phyloP scores from a whole-genome alignment of 2,888 invertebrate genomes.

The Hirtodrosophila cameraria region DNA sequence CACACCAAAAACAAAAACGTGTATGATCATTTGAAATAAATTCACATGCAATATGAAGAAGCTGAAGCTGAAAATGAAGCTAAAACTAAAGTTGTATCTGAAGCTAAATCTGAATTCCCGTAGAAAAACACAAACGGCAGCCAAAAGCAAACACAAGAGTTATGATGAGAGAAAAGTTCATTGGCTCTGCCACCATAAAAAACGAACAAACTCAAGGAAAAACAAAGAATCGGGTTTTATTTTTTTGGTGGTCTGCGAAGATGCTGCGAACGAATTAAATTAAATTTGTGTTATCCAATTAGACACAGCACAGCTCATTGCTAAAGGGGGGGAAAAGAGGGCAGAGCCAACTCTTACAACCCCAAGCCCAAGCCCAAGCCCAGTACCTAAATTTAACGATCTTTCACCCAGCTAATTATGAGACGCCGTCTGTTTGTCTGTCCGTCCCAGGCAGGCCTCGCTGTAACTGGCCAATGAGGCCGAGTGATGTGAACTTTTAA shows the following conservation, averaged over 20 bases:
- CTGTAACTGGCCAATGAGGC: slow-evolving; percentile 30
- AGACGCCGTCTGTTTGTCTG: slow-evolving; percentile 31
- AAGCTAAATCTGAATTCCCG: slow-evolving; percentile 27
- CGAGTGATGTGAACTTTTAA: slow-evolving; percentile 63
- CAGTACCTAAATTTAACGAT: slow-evolving; percentile 54
- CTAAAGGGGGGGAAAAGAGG: slow-evolving; percentile 3
- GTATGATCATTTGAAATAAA: slow-evolving; percentile 55
- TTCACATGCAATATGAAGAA: slow-evolving; percentile 67
- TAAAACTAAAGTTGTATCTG: too few relatives aligned
- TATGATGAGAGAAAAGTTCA: slow-evolving; percentile 65
- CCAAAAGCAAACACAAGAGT: slow-evolving; percentile 20
- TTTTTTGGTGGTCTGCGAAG: slow-evolving; percentile 43
- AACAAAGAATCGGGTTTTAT: slow-evolving; percentile 32
- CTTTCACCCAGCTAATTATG: slow-evolving; percentile 76
- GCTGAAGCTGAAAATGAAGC: too few relatives aligned
- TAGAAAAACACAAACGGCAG: slow-evolving; percentile 8
- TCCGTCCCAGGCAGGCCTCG: slow-evolving; percentile 9
- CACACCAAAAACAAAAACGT: slow-evolving; percentile 42
- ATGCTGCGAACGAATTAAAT: slow-evolving; percentile 70
- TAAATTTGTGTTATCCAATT: slow-evolving; percentile 73
- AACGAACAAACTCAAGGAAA: slow-evolving; percentile 10
- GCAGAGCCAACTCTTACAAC: not conserved
- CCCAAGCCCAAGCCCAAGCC: not conserved
- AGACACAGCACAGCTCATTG: slow-evolving; percentile 57
- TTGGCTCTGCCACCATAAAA: slow-evolving; percentile 68